phyloP scores from a whole-genome alignment of 2,113 vertebrate species.

The Oncorhynchus clarkii region DNA sequence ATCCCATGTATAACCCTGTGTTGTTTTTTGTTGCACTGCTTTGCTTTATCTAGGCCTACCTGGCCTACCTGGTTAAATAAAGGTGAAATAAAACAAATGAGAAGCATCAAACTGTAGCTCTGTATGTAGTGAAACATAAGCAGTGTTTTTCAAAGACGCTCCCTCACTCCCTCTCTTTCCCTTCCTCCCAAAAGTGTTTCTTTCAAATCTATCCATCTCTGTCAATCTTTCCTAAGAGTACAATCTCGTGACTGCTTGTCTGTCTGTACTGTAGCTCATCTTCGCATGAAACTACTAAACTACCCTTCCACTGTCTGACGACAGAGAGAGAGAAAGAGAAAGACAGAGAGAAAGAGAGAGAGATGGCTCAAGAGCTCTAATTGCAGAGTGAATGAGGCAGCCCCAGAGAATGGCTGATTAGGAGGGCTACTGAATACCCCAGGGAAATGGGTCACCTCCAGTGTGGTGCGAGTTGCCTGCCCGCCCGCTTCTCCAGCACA shows the following conservation, averaged over 20 bases:
- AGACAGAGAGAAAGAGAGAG: neutral
- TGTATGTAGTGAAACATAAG: conserved; percentile 17
- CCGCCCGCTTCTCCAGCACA: conserved; percentile 61
- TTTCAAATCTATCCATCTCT: conserved; percentile 43
- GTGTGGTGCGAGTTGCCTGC: conserved; percentile 57
- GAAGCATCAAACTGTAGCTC: conserved; percentile 37
- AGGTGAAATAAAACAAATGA: neutral
- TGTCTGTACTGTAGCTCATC: conserved; percentile 30
- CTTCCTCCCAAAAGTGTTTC: conserved; percentile 29
- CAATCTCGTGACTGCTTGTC: conserved; percentile 36
- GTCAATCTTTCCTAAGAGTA: conserved; percentile 56
- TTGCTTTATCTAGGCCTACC: neutral
- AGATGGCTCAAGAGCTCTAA: conserved; percentile 59
- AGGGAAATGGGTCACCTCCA: conserved; percentile 79
- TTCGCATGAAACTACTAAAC: too few species aligned
- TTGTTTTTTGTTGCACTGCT: too few species aligned
- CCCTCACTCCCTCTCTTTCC: too few species aligned
- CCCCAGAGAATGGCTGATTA: conserved; percentile 72
- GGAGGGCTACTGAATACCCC: conserved; percentile 70
- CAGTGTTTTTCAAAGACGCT: conserved; percentile 26
- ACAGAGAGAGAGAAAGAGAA: neutral
- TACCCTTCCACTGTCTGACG: too few species aligned
- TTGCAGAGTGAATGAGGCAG: conserved; percentile 64
- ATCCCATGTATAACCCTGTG: too few species aligned
- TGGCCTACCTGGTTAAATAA: conserved; percentile 28